Evolutionary conservation across 2,888 invertebrate genomes (phyloP), one percentile per base, ranked within the genome.

Genomic region (Carabus problematicus): DNA sequence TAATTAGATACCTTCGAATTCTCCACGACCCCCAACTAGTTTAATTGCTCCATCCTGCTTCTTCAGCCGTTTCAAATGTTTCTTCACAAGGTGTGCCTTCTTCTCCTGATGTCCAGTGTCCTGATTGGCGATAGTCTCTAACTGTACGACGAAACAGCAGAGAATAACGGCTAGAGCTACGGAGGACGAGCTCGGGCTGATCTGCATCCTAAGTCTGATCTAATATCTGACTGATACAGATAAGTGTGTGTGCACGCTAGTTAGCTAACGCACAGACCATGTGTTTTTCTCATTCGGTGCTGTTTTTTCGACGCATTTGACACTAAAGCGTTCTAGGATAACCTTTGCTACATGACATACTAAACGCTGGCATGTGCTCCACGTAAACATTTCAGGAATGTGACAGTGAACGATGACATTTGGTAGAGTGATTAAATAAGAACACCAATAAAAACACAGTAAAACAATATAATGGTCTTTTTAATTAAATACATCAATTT

Each of bases 41-140:
- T 89, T 89, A 14, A 93, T 79, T 70, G 87, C 89, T 8, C 92
- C 93, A 75, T 94, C 93, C 73, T 88, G 85, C 79, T 89, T 87
- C 77, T 89, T 90, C 71, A 89, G 82, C 70, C 88, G 86, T 75
- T 90, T 91, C 72, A 91, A 82, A 74, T 93, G 86, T 74, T 87
- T 89, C 76, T 87, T 89, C 12, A 92, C 85, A 71, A 91, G 84
- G 39, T 85, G 83, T 0, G 89, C 89, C 73, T 83, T 85, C 73
- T 79, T 81, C 39, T 73, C 75, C 14, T 59, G 59, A 40, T 8
- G 39, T 3, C 14, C 12, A 39, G 1, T 29, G n/a, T 56, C 56
- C 3, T 12, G 14, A 3, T 56, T 2, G 56, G 12, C 29, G 14
- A 7, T 3, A 56, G 29, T 39, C 12, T 9, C 18, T 11, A 40